A percentile compares a stretch with the other conserved stretches of the same genome.
These are phyloP conservation scores for Aromia moschata DNA, from an alignment of 2,888 invertebrate species.

Conservation along the genomic window DNA sequence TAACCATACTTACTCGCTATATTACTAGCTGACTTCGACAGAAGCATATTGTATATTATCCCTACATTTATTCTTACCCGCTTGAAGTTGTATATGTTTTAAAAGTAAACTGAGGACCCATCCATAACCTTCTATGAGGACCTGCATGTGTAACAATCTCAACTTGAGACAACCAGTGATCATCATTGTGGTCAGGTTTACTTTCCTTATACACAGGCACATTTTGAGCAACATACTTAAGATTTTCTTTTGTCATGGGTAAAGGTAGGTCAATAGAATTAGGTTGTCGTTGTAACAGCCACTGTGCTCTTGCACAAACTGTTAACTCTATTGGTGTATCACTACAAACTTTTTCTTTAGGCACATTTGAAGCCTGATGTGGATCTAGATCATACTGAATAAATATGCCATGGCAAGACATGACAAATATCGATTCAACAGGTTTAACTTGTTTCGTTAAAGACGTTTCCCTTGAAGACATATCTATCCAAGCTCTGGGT, in stretches of 20 bases:
- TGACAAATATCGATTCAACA: slow-evolving; percentile 87
- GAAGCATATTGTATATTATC: too few species aligned
- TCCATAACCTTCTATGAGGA: slow-evolving; percentile 74
- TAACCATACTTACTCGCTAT: too few species aligned
- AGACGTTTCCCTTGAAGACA: slow-evolving; percentile 45
- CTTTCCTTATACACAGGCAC: slow-evolving; percentile 39
- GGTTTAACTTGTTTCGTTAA: slow-evolving; percentile 65
- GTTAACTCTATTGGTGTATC: slow-evolving; percentile 87
- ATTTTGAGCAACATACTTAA: slow-evolving; percentile 69
- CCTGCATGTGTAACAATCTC: slow-evolving; percentile 89
- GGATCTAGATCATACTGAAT: slow-evolving; percentile 91
- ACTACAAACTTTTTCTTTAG: slow-evolving; percentile 87
- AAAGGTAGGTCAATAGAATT: slow-evolving; percentile 75
- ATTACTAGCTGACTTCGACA: too few species aligned
- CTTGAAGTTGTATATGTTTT: slow-evolving; percentile 85
- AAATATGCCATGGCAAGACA: slow-evolving; percentile 88
- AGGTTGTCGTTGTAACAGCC: slow-evolving; percentile 80
- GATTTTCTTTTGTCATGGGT: slow-evolving; percentile 78
- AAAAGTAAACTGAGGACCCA: slow-evolving; percentile 99
- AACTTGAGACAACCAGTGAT: slow-evolving; percentile 95
- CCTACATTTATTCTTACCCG: too few species aligned
- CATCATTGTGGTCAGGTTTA: slow-evolving; percentile 67
- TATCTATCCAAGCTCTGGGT: slow-evolving; percentile 75
- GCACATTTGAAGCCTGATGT: slow-evolving; percentile 71
- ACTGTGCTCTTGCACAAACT: slow-evolving; percentile 81